Percentiles rank a stretch among this genome's conserved stretches.
These are phyloP conservation scores for Pseudonaja textilis DNA, from an alignment of 2,113 vertebrate species.

Conservation along the genomic window DNA sequence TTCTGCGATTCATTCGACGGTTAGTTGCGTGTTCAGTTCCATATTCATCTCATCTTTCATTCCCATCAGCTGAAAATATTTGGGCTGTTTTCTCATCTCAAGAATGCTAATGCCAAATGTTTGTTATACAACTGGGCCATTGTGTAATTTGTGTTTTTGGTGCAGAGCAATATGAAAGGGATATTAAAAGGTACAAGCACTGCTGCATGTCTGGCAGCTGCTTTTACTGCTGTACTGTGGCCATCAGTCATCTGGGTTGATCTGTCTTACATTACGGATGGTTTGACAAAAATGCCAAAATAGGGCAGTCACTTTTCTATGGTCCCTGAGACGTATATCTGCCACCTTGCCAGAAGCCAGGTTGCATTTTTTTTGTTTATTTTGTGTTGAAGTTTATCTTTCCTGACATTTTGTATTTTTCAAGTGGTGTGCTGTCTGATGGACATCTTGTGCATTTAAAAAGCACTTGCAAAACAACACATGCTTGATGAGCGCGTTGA, in stretches of 20 bases:
- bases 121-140: neutral
- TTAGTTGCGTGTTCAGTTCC: neutral
- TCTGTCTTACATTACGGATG: accelerated
- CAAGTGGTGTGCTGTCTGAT: conserved; percentile 55
- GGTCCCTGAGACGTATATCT: neutral
- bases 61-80: neutral
- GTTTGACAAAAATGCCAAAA: conserved; percentile 2
- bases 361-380: conserved; percentile 39
- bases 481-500: neutral
- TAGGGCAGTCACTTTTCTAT: neutral
- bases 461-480: conserved; percentile 47
- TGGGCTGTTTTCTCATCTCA: neutral
- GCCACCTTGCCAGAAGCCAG: conserved; percentile 1
- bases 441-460: conserved; percentile 58
- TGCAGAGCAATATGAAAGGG: neutral
- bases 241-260: neutral
- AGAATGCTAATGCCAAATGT: neutral
- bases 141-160: neutral
- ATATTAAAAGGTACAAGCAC: neutral
- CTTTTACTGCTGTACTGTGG: neutral
- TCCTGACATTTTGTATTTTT: conserved; percentile 52
- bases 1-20: neutral
- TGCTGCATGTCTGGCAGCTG: neutral
- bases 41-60: neutral
- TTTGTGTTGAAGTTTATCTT: conserved; percentile 27